Base-by-base conservation (phyloP, 2,113 vertebrate species). In the Pelvicachromis taeniatus region DNA sequence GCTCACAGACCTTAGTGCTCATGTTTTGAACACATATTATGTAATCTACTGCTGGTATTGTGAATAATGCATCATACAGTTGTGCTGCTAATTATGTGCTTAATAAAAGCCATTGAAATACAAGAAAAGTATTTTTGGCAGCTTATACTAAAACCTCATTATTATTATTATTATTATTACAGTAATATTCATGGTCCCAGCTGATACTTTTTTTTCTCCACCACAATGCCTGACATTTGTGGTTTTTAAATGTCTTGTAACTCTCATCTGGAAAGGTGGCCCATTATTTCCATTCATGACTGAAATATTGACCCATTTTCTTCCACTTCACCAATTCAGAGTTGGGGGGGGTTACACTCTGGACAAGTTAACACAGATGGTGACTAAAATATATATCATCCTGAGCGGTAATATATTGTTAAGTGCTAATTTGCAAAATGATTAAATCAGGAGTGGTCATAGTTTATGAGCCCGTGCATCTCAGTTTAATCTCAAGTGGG, bases 391-490 rank as follows among this genome's bases (percentile, higher is more conserved):
- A 12, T 63, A 61, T 61, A 61, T 70, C 21, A 45, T 26, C 65
- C 65, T 70, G 8, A 45, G 63, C 14, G 13, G 23, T 70, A 17
- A 23, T 26, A 45, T 70, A 14, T 26, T 40, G 40, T 70, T 45
- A 45, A 70, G 35, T 45, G 0, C 7, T 70, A 45, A 23, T 68
- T 68, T 42, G 5, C 13, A 16, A 48, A 16, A 9, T 16, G 38
- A n/a, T 68, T 42, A 16, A 1, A 68, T 7, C 63, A 6, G 38
- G 38, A 61, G 4, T 13, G 23, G 12, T 26, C 21, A 26, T 0
- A 70, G 61, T 21, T 0, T 38, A 38, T 63, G 61, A 21, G 35
- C 0, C 35, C 1, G 0, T 65, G 3, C 19, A 21, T 38, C 19
- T 65, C 21, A 65, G 7, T 65, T 65, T 65, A 40, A 65, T 65